These are phyloP conservation scores for Platycercus adscitus DNA, from an alignment of 2,113 vertebrate species.

Conservation along the genomic window DNA sequence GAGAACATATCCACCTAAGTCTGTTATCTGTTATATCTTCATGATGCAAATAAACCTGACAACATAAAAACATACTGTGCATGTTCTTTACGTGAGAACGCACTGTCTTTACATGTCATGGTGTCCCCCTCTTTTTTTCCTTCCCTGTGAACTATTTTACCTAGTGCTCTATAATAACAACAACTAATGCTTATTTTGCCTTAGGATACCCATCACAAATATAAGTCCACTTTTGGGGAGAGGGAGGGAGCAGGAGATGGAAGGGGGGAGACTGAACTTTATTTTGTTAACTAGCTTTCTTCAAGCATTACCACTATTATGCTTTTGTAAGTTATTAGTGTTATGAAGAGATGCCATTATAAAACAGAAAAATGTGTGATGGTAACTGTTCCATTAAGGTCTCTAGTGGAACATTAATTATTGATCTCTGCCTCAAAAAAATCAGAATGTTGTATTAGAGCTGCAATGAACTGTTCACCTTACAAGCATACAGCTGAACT, in stretches of 20 bases:
- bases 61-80: background rate
- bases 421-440: slow-evolving; percentile 66
- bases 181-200: background rate
- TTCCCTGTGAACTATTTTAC: background rate
- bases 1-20: background rate
- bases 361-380: slow-evolving; percentile 30
- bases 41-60: background rate
- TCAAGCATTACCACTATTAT: slow-evolving; percentile 28
- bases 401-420: slow-evolving; percentile 60
- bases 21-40: background rate
- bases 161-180: background rate
- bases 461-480: slow-evolving; percentile 60
- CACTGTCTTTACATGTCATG: background rate
- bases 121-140: background rate
- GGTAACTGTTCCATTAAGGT: slow-evolving; percentile 55
- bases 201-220: background rate
- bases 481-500: slow-evolving; percentile 35
- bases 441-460: slow-evolving; percentile 35
- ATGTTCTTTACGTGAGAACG: background rate
- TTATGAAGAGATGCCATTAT: slow-evolving; percentile 35
- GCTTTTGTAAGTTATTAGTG: slow-evolving; percentile 49
- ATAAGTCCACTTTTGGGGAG: background rate
- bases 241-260: background rate
- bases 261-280: background rate
- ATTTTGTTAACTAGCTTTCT: background rate